Evolutionary conservation across 1,140 invertebrate genomes (phyloP), one percentile per base, ranked within the genome.

Genomic region (Polypedilum pembai): DNA sequence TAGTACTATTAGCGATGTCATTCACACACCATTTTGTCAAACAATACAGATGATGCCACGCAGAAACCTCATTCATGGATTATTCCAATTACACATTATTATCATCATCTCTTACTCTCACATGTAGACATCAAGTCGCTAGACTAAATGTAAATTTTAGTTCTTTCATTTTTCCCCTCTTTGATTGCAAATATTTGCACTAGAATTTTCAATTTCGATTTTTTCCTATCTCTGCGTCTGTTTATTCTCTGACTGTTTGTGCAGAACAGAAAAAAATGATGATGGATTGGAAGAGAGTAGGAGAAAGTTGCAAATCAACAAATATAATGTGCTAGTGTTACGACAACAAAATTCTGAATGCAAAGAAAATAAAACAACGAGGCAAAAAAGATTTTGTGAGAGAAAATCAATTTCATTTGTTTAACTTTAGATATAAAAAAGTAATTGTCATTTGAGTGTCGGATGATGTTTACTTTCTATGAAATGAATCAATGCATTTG

Each of bases 191-290:
- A 69, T 69, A 69, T 69, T 69, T 69, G 20, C 65, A 21, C 18
- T 69, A 21, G 65, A 69, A 69, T 18, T 69, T 69, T 69, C 65
- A 69, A 69, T 69, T 69, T 69, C 20, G 7, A 56, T 56, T 56
- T 56, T 56, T 56, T 56, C 15, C n/a, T 56, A 15, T 56, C 8
- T 56, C 2, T 3, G 41, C 41, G 12, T n/a, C 45, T 56, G 3
- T 56, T 15, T 56, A n/a, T 15, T 56, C 3, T 56, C n/a, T 56
- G 10, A n/a, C 10, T 56, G 12, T 12, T 15, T 12, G 45, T 4
- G n/a, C 12, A 56, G 45, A 56, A n/a, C n/a, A 56, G 45, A 56
- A 56, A 45, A 56, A 24, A 33, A 17, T 56, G 45, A 56, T 56
- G 45, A 56, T 56, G n/a, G 45, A 56, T 56, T 56, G 45, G 3